These are phyloP conservation scores for Aviceda subcristata DNA, from an alignment of 2,113 vertebrate species.

Conservation along the genomic window DNA sequence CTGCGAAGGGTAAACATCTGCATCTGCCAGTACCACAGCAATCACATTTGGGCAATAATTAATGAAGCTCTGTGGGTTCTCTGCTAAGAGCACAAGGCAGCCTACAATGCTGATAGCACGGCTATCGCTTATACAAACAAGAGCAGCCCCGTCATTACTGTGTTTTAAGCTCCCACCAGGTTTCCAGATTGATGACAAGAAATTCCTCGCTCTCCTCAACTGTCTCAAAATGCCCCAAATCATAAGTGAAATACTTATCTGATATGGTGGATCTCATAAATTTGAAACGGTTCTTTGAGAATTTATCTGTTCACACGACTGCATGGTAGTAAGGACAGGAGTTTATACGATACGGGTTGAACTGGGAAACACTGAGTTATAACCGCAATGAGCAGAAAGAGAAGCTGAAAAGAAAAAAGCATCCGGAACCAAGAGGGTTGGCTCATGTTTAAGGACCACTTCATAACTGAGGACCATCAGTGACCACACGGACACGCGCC, in stretches of 20 bases:
- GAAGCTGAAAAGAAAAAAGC: neutral
- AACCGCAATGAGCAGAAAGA: neutral
- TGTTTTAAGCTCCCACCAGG: neutral
- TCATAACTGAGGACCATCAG: neutral
- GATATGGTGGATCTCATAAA: neutral
- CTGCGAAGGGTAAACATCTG: neutral
- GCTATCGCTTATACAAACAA: neutral
- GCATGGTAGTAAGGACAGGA: neutral
- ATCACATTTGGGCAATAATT: neutral
- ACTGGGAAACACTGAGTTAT: neutral
- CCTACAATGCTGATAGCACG: neutral
- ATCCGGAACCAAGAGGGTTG: neutral
- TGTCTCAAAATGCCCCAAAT: neutral
- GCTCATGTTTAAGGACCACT: neutral
- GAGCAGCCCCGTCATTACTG: neutral
- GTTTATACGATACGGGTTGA: neutral
- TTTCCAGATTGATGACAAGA: accelerated
- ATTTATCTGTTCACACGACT: neutral
- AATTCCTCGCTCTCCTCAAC: neutral
- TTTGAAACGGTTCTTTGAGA: neutral
- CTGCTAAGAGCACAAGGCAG: neutral
- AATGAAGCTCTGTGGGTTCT: neutral
- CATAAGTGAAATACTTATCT: neutral
- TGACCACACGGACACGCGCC: neutral
- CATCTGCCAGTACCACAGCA: neutral